Evolutionary conservation across 2,888 invertebrate genomes (phyloP).

Genomic region (Saturnia pavonia): DNA sequence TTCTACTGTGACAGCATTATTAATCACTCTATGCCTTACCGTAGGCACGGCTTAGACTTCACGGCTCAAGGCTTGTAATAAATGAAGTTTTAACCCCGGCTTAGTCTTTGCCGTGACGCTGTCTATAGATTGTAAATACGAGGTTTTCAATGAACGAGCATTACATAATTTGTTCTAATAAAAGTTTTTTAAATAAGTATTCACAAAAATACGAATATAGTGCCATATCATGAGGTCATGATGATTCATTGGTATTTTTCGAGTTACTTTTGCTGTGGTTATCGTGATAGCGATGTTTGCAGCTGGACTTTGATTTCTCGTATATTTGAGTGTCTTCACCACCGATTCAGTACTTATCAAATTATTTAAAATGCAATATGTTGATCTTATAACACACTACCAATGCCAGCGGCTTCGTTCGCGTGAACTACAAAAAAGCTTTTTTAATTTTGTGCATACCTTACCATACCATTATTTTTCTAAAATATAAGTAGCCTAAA

Average conservation of each 20-base stretch:
- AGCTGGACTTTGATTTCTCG: neutral
- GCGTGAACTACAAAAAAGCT: too few relatives aligned
- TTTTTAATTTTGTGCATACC: too few relatives aligned
- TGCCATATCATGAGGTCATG: too few relatives aligned
- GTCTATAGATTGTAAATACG: neutral
- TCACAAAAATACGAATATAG: neutral
- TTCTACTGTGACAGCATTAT: constrained; percentile 42
- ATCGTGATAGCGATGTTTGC: neutral
- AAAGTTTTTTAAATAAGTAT: neutral
- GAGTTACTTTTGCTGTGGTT: neutral
- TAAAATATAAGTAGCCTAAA: too few relatives aligned
- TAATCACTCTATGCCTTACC: constrained; percentile 55
- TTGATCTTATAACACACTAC: too few relatives aligned
- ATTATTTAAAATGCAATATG: too few relatives aligned
- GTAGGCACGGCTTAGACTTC: constrained; percentile 50
- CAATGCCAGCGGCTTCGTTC: too few relatives aligned
- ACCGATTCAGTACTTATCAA: too few relatives aligned
- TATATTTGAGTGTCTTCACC: too few relatives aligned
- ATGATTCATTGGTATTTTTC: neutral
- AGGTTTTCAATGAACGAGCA: neutral
- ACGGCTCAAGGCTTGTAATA: constrained; percentile 51
- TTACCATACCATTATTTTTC: too few relatives aligned
- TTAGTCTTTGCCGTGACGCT: constrained; percentile 18
- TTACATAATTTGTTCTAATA: neutral
- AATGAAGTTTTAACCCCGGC: constrained; percentile 56